Conservation (phyloP, 2,113 vertebrate genomes). For the Garra rufa region DNA sequence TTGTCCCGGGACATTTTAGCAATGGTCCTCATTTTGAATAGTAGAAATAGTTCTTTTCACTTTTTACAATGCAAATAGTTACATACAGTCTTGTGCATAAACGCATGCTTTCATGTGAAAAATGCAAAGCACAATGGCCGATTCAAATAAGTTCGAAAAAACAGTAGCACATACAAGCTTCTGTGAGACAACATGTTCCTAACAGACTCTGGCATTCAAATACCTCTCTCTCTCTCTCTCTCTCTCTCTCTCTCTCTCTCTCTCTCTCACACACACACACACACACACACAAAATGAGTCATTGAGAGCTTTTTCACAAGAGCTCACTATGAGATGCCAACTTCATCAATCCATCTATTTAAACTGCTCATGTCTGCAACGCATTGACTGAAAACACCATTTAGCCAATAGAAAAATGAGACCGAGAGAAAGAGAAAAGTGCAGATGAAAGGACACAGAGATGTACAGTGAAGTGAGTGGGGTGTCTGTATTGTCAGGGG, state of each 20-base stretch:
- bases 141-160: constrained; percentile 12
- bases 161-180: background rate
- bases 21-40: background rate
- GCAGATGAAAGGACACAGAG: constrained; percentile 10
- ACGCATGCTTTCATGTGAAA: background rate
- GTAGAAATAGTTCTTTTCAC: background rate
- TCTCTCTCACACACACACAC: background rate
- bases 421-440: constrained; percentile 18
- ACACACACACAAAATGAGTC: constrained; percentile 19
- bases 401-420: constrained; percentile 5
- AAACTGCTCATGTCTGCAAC: constrained; percentile 4
- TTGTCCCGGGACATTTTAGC: background rate
- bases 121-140: background rate
- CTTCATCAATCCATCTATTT: constrained; percentile 12
- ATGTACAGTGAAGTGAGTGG: constrained; percentile 8
- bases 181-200: background rate
- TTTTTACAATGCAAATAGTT: background rate
- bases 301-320: constrained; percentile 36
- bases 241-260: too few relatives aligned
- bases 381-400: constrained; percentile 24
- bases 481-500: constrained; percentile 45
- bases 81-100: background rate
- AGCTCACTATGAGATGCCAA: constrained; percentile 35
- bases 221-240: too few relatives aligned
- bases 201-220: constrained; percentile 25